Evolutionary conservation across 2,888 invertebrate genomes (phyloP).

Genomic region (Nephrotoma appendiculata): DNA sequence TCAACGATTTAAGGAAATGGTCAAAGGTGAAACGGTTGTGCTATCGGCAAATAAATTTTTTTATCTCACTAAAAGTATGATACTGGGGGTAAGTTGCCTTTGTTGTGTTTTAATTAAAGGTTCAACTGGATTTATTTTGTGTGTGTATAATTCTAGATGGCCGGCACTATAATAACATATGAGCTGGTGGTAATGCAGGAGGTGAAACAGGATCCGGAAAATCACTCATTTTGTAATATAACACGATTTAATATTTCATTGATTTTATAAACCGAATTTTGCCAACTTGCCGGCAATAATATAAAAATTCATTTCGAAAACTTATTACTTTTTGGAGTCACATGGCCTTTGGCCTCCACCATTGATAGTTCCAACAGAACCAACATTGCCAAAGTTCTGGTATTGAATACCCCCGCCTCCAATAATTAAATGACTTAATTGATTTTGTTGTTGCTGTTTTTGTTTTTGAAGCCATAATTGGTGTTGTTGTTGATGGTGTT

Average conservation of each 20-base stretch:
- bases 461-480: background rate
- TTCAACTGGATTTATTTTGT: background rate
- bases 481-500: background rate
- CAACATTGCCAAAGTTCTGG: background rate
- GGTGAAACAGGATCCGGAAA: conserved; percentile 21
- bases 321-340: background rate
- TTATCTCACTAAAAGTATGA: conserved; percentile 38
- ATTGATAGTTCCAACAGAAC: background rate
- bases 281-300: no score
- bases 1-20: conserved; percentile 41
- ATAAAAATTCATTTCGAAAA: no score
- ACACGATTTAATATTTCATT: background rate
- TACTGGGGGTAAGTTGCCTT: conserved; percentile 37
- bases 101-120: background rate
- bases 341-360: background rate
- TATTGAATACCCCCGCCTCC: background rate
- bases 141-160: conserved; percentile 31
- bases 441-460: background rate
- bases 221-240: background rate
- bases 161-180: conserved; percentile 48
- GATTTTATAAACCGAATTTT: background rate
- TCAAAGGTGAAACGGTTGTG: conserved; percentile 38
- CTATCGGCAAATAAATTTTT: conserved; percentile 47
- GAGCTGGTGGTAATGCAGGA: conserved; percentile 52
- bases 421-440: background rate